phyloP scores from a whole-genome alignment of 2,888 invertebrate species.

The Andrena trimmerana region DNA sequence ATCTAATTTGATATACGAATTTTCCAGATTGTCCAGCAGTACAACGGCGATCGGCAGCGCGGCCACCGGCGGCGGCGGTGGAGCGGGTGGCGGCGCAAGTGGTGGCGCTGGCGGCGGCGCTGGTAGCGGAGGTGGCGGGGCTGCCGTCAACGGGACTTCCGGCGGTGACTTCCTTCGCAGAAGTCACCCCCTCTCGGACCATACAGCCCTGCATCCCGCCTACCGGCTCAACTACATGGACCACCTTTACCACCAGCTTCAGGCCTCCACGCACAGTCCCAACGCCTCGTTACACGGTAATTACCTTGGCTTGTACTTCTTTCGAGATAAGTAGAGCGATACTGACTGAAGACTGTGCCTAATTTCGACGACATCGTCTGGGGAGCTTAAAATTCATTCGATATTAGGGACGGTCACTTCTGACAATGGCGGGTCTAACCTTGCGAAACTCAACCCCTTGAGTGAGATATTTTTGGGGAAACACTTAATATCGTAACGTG shows the following conservation, averaged over 20 bases:
- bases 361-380: conserved; percentile 35
- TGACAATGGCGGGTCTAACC: no score
- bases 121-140: conserved; percentile 85
- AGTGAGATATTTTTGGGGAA: background rate
- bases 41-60: conserved; percentile 80
- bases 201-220: conserved; percentile 89
- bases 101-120: conserved; percentile 75
- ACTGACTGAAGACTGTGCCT: conserved; percentile 33
- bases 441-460: no score
- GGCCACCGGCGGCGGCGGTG: conserved; percentile 83
- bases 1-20: background rate
- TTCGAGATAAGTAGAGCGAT: conserved; percentile 60
- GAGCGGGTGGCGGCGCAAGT: conserved; percentile 70
- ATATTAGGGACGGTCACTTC: background rate
- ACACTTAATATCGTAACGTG: background rate
- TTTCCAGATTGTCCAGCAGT: conserved; percentile 81
- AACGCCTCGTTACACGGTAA: conserved; percentile 90
- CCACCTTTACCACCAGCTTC: conserved; percentile 91
- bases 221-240: conserved; percentile 93
- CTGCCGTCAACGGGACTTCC: conserved; percentile 87
- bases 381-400: conserved; percentile 27
- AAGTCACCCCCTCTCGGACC: conserved; percentile 88
- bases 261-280: conserved; percentile 88
- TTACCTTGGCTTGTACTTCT: conserved; percentile 53
- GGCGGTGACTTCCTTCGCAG: conserved; percentile 88